Conservation (phyloP, 1,140 invertebrate species). For the Drosophila elegans region DNA sequence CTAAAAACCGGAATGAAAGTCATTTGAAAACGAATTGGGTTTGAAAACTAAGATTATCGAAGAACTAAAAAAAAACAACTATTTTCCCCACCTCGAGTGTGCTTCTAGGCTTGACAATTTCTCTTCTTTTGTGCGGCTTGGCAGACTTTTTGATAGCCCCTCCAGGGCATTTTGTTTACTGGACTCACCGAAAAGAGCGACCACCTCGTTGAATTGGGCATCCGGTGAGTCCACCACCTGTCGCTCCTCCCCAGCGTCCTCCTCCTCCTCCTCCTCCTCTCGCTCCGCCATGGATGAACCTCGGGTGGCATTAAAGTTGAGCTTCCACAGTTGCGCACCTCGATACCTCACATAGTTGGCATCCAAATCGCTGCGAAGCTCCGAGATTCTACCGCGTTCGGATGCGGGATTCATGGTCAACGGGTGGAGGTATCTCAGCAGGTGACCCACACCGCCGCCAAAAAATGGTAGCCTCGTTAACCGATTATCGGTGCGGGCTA, state of each 20-base stretch:
- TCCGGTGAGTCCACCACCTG: constrained; percentile 43
- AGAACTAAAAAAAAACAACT: background rate
- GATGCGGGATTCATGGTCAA: constrained; percentile 14
- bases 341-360: constrained; percentile 77
- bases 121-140: constrained; percentile 19
- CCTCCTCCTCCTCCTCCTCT: constrained; percentile 8
- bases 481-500: constrained; percentile 31
- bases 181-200: constrained; percentile 75
- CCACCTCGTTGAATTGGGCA: constrained; percentile 62
- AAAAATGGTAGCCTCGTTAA: constrained; percentile 60
- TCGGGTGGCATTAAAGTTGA: constrained; percentile 69
- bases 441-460: constrained; percentile 67
- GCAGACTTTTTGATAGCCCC: constrained; percentile 18
- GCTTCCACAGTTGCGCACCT: constrained; percentile 76
- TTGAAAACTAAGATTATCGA: background rate
- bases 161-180: constrained; percentile 9
- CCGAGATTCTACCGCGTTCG: constrained; percentile 49
- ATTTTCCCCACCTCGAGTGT: background rate
- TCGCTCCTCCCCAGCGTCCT: background rate
- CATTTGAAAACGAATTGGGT: no score
- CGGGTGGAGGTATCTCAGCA: constrained; percentile 69
- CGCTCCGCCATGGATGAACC: constrained; percentile 13
- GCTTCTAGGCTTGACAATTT: constrained; percentile 24
- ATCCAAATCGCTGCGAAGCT: constrained; percentile 68
- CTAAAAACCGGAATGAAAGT: no score